phyloP scores from a whole-genome alignment of 2,113 vertebrate genomes.

The Eretmochelys imbricata region DNA sequence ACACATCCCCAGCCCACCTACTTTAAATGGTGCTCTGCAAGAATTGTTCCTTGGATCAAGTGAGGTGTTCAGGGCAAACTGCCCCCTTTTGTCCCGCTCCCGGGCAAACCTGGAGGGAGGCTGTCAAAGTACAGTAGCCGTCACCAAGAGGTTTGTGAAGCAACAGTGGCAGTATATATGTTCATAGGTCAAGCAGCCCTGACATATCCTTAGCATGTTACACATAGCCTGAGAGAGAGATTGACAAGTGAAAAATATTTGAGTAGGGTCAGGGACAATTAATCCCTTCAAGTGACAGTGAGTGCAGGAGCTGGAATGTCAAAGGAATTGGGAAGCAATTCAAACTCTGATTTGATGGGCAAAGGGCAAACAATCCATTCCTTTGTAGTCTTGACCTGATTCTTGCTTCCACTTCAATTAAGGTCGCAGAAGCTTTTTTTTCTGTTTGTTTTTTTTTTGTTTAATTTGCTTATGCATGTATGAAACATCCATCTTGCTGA shows the following conservation, averaged over 20 bases:
- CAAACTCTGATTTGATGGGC: constrained; percentile 1
- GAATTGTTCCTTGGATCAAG: not conserved
- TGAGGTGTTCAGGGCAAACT: not conserved
- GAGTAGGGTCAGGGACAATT: constrained; percentile 6
- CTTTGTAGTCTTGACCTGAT: constrained; percentile 1
- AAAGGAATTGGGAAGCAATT: not conserved
- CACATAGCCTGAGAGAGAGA: not conserved
- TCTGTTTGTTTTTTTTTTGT: too few species aligned
- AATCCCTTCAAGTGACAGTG: not conserved
- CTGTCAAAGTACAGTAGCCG: not conserved
- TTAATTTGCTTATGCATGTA: not conserved
- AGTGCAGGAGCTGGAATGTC: constrained; percentile 11
- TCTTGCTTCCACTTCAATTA: not conserved
- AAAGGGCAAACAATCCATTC: not conserved
- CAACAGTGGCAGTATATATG: not conserved
- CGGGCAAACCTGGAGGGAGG: not conserved
- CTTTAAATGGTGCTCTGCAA: not conserved
- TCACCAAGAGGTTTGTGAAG: not conserved
- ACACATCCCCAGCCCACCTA: not conserved
- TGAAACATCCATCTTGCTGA: not conserved
- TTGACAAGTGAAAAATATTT: not conserved
- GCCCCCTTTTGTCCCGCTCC: not conserved
- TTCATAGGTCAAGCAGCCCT: not conserved
- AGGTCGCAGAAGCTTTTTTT: not conserved
- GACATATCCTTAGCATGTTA: not conserved